Evolutionary conservation across 2,113 vertebrate genomes (phyloP), one percentile per base, ranked within the genome.

Genomic region (Serilophus lunatus): DNA sequence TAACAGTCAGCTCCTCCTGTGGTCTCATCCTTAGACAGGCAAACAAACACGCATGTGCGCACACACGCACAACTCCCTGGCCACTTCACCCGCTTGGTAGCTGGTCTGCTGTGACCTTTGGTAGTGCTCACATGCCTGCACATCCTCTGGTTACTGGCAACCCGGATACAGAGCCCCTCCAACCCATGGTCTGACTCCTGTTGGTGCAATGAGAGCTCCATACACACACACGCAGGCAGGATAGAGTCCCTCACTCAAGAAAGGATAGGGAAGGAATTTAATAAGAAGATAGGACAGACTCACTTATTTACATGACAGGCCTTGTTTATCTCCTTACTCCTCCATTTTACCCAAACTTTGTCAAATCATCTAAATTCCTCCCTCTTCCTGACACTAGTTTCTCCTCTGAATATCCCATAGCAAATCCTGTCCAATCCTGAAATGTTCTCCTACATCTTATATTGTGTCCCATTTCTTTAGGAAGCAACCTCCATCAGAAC

Each of bases 151-250:
- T 18, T 4, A 1, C n/a, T 47, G 42, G 10, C 53, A 38, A 10
- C 31, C 12, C 64, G 40, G 49, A 29, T 49, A 57, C 24, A n/a
- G 0, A 0, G 57, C 53, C 18, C 10, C 45, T 65, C 28, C 74
- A 71, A 2, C 22, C 18, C 38, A 7, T 0, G 0, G 5, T 13
- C 50, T 65, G 35, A 42, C 25, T 72, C 13, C 57, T 1, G 0
- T 0, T 29, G 29, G 8, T 23, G 36, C 13, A 12, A 56, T n/a
- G 45, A 23, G 33, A 61, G 8, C 10, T 35, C 31, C 45, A n/a
- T 7, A 23, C 17, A 23, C 31, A 26, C 13, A 59, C 26, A 35
- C 4, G 25, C 44, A 59, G 11, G 15, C 28, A 45, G 28, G 33
- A 53, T 1, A 49, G 6, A 66, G 20, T 24, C 13, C 11, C 7